phyloP scores from a whole-genome alignment of 2,113 vertebrate genomes.

The Sturnus vulgaris region DNA sequence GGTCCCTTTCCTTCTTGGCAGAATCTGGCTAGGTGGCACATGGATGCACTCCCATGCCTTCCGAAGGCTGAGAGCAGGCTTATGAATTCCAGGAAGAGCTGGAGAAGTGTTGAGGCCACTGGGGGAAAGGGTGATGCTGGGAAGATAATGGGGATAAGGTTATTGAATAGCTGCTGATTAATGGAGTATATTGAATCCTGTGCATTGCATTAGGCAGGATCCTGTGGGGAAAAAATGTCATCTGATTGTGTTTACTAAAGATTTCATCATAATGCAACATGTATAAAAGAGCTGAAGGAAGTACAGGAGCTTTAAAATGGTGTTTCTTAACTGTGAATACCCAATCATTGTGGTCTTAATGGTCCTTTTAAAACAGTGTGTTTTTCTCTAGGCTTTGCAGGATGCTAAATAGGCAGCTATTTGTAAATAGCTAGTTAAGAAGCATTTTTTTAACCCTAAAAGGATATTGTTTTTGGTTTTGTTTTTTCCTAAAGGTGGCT shows the following conservation, averaged over 20 bases:
- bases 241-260: background rate
- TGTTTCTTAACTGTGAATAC: background rate
- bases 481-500: background rate
- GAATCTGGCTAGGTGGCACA: background rate
- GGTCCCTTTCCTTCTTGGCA: background rate
- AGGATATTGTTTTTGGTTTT: background rate
- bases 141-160: background rate
- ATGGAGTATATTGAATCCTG: background rate
- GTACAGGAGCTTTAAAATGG: background rate
- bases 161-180: background rate
- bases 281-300: background rate
- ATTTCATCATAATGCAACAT: background rate
- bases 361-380: background rate
- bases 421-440: slow-evolving; percentile 2
- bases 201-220: background rate
- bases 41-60: background rate
- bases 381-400: slow-evolving; percentile 1
- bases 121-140: background rate
- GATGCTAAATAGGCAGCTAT: background rate
- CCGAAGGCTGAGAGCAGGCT: background rate
- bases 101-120: background rate
- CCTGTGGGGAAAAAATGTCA: background rate
- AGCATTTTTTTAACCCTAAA: background rate
- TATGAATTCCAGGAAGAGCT: background rate
- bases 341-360: background rate